Evolutionary conservation across 1,140 invertebrate genomes (phyloP), one percentile per base, ranked within the genome.

Genomic region (Dendrolimus kikuchii): DNA sequence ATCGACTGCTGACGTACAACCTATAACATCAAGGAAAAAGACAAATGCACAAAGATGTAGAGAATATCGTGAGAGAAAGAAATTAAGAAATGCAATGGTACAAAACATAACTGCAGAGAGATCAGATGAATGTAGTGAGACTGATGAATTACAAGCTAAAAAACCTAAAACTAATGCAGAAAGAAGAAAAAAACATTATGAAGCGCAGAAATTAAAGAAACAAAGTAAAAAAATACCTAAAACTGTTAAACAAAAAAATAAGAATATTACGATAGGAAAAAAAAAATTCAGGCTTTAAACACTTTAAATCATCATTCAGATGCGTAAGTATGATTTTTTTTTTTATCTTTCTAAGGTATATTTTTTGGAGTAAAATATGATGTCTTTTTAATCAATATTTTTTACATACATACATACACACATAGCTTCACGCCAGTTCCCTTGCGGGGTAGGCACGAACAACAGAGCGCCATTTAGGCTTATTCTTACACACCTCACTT

Each of bases 1-100:
- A 49, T 55, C 53, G 53, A 55, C 53, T 55, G 45, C 53, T 49
- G 41, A 55, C 36, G 46, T 55, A 51, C 40, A 51, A 51, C 5
- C 8, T 51, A 51, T 38, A 51, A 51, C 9, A 51, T 51, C 50
- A 46, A 46, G 45, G 45, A 46, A 46, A 46, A 51, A 9, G 41
- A 54, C 53, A 48, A 54, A 54, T 47, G 53, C 53, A 48, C 53
- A 54, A 54, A 54, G 7, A 54, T 54, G 53, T 54, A 54, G 46
- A 54, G 53, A 54, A 54, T 54, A 54, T 54, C 53, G 53, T 54
- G 53, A 47, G 53, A 54, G 39, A 47, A 47, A 48, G 53, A 54
- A 54, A 54, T 54, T 54, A 54, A 40, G 40, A 48, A 54, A 54
- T 47, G 48, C 46, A 54, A 47, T 52, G 50, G 50, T 52, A 52